These are phyloP conservation scores for Deilephila porcellus DNA, from an alignment of 2,888 invertebrate species.

Conservation along the genomic window DNA sequence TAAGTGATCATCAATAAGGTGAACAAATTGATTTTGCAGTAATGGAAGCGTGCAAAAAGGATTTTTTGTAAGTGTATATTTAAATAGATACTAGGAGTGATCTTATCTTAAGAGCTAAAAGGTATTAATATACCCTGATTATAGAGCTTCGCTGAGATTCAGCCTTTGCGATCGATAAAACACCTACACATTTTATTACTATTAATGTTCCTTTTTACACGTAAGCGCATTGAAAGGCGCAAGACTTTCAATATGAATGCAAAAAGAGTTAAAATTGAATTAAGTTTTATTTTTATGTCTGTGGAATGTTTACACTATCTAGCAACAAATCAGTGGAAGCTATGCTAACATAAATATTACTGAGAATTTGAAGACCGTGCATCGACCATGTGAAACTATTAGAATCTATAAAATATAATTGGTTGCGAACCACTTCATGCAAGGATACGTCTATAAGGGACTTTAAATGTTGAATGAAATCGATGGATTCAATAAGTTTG, in stretches of 20 bases:
- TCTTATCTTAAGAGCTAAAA: constrained; percentile 1
- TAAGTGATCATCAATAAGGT: neutral
- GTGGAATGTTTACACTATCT: neutral
- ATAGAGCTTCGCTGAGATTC: constrained; percentile 11
- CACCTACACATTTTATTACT: neutral
- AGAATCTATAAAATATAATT: neutral
- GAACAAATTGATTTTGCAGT: constrained; percentile 6
- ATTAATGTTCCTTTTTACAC: neutral
- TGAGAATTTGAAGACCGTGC: neutral
- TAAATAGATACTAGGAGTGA: neutral
- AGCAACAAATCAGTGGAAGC: neutral
- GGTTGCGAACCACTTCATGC: neutral
- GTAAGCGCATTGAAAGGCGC: neutral
- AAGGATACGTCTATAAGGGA: neutral
- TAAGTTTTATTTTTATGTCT: neutral
- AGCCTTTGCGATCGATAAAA: neutral
- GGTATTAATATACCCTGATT: constrained; percentile 7
- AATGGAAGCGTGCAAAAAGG: constrained; percentile 4
- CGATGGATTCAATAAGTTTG: neutral
- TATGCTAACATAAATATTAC: neutral
- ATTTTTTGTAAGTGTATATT: neutral
- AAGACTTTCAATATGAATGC: neutral
- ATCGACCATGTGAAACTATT: neutral
- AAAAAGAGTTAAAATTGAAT: neutral
- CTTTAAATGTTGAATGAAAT: constrained; percentile 7